Conservation (phyloP, 2,113 vertebrate species). For the Crotophaga sulcirostris region DNA sequence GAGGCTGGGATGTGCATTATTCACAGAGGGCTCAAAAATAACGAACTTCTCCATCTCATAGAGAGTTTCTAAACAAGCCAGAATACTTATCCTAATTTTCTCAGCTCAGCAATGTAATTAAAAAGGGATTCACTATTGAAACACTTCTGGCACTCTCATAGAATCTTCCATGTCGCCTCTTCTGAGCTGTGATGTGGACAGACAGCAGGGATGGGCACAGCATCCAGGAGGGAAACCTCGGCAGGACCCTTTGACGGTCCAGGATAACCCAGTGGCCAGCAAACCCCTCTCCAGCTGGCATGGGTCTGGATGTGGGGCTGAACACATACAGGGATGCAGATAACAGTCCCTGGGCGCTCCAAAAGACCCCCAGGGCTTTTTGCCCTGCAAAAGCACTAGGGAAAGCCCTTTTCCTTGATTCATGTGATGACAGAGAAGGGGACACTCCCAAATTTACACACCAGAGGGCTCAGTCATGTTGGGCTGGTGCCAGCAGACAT, state of each 20-base stretch:
- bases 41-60: not conserved
- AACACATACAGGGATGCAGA: not conserved
- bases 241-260: fast-evolving
- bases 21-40: not conserved
- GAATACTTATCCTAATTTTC: not conserved
- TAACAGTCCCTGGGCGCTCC: not conserved
- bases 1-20: not conserved
- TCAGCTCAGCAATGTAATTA: not conserved
- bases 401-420: not conserved
- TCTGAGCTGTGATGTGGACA: not conserved
- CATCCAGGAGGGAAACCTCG: not conserved
- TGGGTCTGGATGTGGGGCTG: not conserved
- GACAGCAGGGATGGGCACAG: not conserved
- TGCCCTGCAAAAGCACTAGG: not conserved
- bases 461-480: not conserved
- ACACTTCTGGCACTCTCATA: not conserved
- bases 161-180: not conserved
- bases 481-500: not conserved
- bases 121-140: not conserved
- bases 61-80: not conserved
- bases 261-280: not conserved
- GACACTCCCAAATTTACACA: fast-evolving
- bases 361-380: not conserved
- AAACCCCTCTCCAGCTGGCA: fast-evolving
- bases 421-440: not conserved